Base-by-base conservation (phyloP, 1,140 invertebrate species). In the Hestina assimilis region DNA sequence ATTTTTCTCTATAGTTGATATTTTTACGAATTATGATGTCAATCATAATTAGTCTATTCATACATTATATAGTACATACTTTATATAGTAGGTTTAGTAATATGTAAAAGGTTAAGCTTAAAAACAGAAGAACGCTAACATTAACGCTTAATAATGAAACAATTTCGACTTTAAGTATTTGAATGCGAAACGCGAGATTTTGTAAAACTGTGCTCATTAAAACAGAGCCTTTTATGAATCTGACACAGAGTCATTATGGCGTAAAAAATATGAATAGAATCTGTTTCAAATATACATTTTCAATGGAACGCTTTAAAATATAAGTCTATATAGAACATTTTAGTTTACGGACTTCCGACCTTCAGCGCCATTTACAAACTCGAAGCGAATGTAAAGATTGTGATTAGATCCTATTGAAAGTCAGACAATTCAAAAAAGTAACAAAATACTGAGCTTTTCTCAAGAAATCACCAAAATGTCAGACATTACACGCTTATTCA, bases 221-320 rank as follows among this genome's bases (percentile, higher is more conserved):
- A 35, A 54, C 26, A 24, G n/a, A 17, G 20, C 52, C 42, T 28
- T 46, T 46, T 42, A 46, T 33, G 41, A 38, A 11, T 31, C 29
- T 45, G 19, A 55, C 33, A 46, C 52, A 46, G 52, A 45, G 41
- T 55, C 52, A 55, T 55, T 55, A 55, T 23, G 14, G 21, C 41
- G 19, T 43, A 52, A 55, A 21, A 24, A 42, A 17, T 42, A 15
- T 46, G 52, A 46, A 55, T 53, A 26, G 29, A 26, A 26, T 46
- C 28, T 23, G 14, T 55, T 55, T 21, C 31, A 46, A 46, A 55
- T 33, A n/a, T 9, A 4, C 24, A 11, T 21, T 29, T 31, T 31
- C 14, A 17, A 24, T 28, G 14, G 20, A 46, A 15, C 31, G 29
- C n/a, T 46, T 35, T 24, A 35, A 45, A 24, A 38, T 38, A 38